Percentiles rank a stretch among this genome's conserved stretches.
Conservation (phyloP, 2,797 vertebrate genomes). For the Acrocephalus scirpaceus region DNA sequence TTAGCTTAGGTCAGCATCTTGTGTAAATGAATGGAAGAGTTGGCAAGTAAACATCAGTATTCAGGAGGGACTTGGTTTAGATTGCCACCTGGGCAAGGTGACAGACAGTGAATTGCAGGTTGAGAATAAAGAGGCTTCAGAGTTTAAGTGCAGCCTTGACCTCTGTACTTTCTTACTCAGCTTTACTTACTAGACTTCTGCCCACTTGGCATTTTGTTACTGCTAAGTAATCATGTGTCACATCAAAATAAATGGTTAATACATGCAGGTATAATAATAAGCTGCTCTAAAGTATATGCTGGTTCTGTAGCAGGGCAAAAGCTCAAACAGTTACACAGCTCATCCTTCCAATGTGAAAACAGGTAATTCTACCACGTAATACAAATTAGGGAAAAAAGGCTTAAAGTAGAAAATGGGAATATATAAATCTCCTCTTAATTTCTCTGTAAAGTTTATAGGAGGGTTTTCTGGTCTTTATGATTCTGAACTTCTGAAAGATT, state of each 20-base stretch:
- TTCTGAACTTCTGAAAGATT: not conserved
- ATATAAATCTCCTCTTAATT: not conserved
- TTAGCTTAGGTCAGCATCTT: not conserved
- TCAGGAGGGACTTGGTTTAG: not conserved
- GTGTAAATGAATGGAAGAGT: not conserved
- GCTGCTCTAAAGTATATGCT: not conserved
- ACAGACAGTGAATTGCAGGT: not conserved
- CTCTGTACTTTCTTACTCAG: not conserved
- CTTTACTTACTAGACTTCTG: not conserved
- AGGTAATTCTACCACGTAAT: not conserved
- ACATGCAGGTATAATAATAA: not conserved
- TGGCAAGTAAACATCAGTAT: not conserved
- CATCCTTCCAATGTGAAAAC: not conserved
- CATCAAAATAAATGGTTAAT: constrained; percentile 24
- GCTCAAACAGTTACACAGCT: not conserved
- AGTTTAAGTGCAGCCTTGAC: not conserved
- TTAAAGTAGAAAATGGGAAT: not conserved
- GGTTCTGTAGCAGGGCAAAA: not conserved
- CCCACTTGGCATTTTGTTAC: not conserved
- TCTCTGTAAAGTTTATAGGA: not conserved
- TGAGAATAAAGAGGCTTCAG: not conserved
- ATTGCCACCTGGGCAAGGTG: not conserved
- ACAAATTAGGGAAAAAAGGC: not conserved
- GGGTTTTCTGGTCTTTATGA: not conserved
- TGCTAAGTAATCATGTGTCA: constrained; percentile 7